Evolutionary conservation across 2,888 invertebrate genomes (phyloP).

Genomic region (Xylota segnis): DNA sequence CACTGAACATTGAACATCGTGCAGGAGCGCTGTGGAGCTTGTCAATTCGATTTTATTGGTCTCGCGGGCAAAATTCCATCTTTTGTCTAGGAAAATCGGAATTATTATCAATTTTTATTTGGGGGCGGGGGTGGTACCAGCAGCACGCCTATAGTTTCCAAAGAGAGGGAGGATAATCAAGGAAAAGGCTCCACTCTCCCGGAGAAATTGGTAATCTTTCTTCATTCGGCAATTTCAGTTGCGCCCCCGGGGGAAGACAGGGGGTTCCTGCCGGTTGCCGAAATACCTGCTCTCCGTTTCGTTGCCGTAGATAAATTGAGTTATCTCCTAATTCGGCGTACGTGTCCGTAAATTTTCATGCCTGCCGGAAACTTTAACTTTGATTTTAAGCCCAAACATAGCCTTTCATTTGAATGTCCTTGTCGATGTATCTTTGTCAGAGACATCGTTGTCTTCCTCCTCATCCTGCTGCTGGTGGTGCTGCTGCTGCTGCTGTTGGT

Average conservation of each 20-base stretch:
- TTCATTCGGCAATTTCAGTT: conserved; percentile 43
- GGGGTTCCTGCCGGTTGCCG: conserved; percentile 10
- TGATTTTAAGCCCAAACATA: conserved; percentile 28
- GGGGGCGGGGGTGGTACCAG: neutral
- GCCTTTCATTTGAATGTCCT: conserved; percentile 61
- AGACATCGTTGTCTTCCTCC: neutral
- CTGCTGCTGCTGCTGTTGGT: conserved; percentile 13
- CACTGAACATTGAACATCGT: too few relatives aligned
- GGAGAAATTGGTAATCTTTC: conserved; percentile 41
- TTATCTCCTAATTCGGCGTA: conserved; percentile 73
- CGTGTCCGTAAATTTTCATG: conserved; percentile 70
- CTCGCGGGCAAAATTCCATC: conserved; percentile 71
- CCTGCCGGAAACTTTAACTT: conserved; percentile 44
- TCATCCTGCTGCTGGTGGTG: neutral
- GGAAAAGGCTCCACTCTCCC: neutral
- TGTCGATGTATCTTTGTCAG: conserved; percentile 6
- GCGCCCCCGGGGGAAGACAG: conserved; percentile 12
- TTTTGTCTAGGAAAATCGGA: conserved; percentile 53
- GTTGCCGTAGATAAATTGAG: conserved; percentile 69
- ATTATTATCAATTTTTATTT: conserved; percentile 71
- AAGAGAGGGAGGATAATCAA: conserved; percentile 41
- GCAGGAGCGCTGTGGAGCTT: conserved; percentile 16
- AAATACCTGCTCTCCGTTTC: conserved; percentile 53
- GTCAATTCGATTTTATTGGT: conserved; percentile 74
- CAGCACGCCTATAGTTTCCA: conserved; percentile 24